phyloP scores from a whole-genome alignment of 2,888 invertebrate species.

The Endomychus coccineus region DNA sequence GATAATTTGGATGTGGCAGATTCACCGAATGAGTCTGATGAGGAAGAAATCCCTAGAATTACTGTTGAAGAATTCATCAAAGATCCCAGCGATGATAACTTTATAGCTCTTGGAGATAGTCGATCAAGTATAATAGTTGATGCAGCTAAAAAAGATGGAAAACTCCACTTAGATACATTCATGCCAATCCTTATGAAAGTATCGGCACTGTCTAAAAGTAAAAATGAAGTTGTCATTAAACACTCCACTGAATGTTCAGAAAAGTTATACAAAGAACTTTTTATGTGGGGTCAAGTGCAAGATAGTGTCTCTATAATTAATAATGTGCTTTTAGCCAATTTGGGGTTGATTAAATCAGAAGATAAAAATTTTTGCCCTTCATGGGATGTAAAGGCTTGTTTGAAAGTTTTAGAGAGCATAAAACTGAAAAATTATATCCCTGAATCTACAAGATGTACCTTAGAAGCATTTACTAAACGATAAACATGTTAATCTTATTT shows the following conservation, averaged over 20 bases:
- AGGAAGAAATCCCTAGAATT: conserved; percentile 25
- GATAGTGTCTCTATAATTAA: conserved; percentile 51
- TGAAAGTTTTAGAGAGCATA: conserved; percentile 50
- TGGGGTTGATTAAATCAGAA: conserved; percentile 68
- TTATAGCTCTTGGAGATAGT: conserved; percentile 44
- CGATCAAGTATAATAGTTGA: conserved; percentile 34
- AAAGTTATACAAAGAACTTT: conserved; percentile 48
- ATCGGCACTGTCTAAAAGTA: conserved; percentile 49
- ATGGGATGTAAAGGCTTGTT: conserved; percentile 58
- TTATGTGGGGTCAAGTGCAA: conserved; percentile 45
- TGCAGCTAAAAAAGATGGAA: conserved; percentile 35
- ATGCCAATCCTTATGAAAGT: conserved; percentile 48
- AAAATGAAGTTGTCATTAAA: conserved; percentile 44
- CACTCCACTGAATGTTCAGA: conserved; percentile 44
- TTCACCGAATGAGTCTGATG: conserved; percentile 28
- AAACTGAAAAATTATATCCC: conserved; percentile 49
- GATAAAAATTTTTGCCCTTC: conserved; percentile 56
- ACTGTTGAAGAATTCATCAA: conserved; percentile 45
- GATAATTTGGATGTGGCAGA: conserved; percentile 36
- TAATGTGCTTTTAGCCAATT: conserved; percentile 56
- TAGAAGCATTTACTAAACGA: conserved; percentile 50
- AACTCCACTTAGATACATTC: conserved; percentile 37
- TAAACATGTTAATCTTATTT: too few species aligned
- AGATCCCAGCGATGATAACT: conserved; percentile 45
- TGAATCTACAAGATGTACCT: conserved; percentile 43